Evolutionary conservation across 2,797 vertebrate species (phyloP).

Genomic region (Myotis findleyi): DNA sequence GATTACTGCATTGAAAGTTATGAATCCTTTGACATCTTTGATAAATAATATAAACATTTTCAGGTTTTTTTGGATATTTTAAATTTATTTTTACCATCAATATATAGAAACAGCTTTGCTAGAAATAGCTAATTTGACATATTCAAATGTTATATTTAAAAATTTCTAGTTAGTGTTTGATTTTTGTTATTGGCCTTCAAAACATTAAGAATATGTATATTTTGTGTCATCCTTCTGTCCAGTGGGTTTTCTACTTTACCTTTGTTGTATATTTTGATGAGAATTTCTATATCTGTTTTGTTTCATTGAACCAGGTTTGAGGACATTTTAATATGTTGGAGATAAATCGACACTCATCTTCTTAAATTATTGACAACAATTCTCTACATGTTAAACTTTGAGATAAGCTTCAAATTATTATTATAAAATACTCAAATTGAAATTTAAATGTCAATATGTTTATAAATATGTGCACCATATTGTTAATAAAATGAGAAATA

Average conservation of each 20-base stretch:
- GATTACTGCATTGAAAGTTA: background rate
- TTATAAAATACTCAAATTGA: background rate
- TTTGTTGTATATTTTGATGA: background rate
- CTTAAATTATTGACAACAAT: background rate
- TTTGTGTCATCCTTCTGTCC: background rate
- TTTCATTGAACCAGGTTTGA: background rate
- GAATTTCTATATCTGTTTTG: background rate
- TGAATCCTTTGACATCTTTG: background rate
- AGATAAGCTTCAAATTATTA: background rate
- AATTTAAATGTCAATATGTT: conserved; percentile 3
- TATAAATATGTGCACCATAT: background rate
- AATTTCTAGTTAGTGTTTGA: background rate
- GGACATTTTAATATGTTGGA: background rate
- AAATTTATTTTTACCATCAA: background rate
- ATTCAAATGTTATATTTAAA: background rate
- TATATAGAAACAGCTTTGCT: background rate
- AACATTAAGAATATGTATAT: background rate
- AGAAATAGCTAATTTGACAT: background rate
- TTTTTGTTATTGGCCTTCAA: background rate
- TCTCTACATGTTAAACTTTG: background rate
- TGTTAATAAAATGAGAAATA: background rate
- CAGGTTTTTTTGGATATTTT: background rate
- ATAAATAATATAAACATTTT: background rate
- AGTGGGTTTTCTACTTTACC: background rate
- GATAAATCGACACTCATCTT: background rate